Evolutionary conservation across 2,888 invertebrate genomes (phyloP).

Genomic region (Steromphala cineraria): DNA sequence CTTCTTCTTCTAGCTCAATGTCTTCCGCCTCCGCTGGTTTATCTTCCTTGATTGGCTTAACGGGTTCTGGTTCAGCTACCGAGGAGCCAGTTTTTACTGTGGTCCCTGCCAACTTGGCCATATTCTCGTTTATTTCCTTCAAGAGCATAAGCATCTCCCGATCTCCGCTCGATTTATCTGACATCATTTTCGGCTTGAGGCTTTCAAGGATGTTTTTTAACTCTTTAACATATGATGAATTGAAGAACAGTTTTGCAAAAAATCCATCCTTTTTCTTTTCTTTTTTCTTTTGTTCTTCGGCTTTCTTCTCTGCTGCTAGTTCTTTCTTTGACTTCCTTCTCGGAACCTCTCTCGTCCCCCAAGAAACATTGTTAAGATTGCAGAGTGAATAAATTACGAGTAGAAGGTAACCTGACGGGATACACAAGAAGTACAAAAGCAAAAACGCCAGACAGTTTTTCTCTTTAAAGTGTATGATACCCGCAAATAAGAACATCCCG

Average conservation of each 20-base stretch:
- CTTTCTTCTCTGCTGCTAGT: conserved; percentile 82
- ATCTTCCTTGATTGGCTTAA: not conserved
- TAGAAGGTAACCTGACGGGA: conserved; percentile 73
- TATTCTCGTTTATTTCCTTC: conserved; percentile 19
- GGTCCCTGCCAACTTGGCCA: not conserved
- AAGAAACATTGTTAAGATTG: conserved; percentile 70
- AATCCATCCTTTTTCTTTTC: conserved; percentile 82
- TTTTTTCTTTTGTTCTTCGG: conserved; percentile 77
- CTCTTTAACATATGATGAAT: conserved; percentile 30
- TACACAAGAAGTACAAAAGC: conserved; percentile 67
- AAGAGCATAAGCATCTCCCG: not conserved
- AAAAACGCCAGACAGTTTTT: conserved; percentile 56
- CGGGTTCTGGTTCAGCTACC: not conserved
- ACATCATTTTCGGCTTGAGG: not conserved
- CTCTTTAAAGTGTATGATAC: conserved; percentile 68
- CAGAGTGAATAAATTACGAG: conserved; percentile 70
- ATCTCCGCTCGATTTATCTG: not conserved
- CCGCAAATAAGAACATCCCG: conserved; percentile 62
- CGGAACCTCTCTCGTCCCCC: conserved; percentile 73
- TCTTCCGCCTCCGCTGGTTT: not conserved
- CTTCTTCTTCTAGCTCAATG: not conserved
- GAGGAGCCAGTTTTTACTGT: no score
- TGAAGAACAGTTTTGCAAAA: conserved; percentile 43
- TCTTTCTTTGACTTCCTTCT: conserved; percentile 62
- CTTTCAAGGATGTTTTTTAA: conserved; percentile 31